Conservation (phyloP, 2,888 invertebrate genomes). For the Microctonus hyperodae region DNA sequence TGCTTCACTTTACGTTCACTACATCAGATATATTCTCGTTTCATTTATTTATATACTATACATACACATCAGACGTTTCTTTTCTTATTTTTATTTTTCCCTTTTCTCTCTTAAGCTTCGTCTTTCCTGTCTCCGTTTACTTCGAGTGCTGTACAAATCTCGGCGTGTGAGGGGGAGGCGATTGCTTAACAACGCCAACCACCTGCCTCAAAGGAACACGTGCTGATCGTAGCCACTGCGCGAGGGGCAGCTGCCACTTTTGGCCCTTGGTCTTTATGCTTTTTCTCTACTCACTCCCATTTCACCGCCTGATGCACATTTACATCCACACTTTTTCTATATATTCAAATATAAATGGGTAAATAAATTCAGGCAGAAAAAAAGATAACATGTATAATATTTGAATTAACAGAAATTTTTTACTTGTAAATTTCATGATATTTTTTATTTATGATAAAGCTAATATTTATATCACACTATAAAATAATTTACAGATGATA, state of each 20-base stretch:
- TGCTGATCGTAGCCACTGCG: slow-evolving; percentile 46
- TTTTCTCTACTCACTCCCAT: background rate
- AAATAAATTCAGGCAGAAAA: no score
- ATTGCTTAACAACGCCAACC: slow-evolving; percentile 59
- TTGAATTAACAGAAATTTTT: no score
- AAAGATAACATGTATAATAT: no score
- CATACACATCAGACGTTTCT: slow-evolving; percentile 3
- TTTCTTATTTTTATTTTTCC: slow-evolving; percentile 10
- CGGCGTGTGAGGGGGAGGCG: slow-evolving; percentile 54
- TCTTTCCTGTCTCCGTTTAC: slow-evolving; percentile 13
- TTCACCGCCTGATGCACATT: background rate
- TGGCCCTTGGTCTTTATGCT: slow-evolving; percentile 22
- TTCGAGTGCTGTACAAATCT: slow-evolving; percentile 52
- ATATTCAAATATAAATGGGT: no score
- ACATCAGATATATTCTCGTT: background rate
- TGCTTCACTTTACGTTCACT: background rate
- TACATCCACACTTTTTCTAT: background rate
- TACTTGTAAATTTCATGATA: no score
- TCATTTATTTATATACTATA: background rate
- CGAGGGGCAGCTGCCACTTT: slow-evolving; percentile 38
- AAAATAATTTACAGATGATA: no score
- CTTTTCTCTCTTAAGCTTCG: slow-evolving; percentile 3
- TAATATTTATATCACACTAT: no score
- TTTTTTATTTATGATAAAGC: background rate
- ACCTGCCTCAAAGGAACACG: slow-evolving; percentile 60